A percentile compares a stretch with the other conserved stretches of the same genome.
These are phyloP conservation scores for Novumbra hubbsi DNA, from an alignment of 2,797 vertebrate genomes.

Conservation along the genomic window DNA sequence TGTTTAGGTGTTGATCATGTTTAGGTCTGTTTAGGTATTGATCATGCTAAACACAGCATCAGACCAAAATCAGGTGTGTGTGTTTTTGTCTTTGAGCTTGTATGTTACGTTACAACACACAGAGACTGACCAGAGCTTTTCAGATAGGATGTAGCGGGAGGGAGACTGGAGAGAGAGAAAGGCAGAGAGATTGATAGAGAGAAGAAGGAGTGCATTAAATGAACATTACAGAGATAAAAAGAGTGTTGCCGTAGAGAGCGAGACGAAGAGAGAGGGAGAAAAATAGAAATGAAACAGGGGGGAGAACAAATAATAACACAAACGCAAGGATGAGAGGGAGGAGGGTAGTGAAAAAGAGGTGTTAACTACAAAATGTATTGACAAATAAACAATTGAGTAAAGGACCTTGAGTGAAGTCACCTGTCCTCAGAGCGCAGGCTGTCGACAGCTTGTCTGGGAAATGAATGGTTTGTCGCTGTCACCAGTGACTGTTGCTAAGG, in stretches of 20 bases:
- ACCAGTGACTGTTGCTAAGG: constrained; percentile 84
- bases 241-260: neutral
- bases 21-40: no score
- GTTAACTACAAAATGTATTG: neutral
- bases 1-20: no score
- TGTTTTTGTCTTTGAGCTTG: neutral
- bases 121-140: no score
- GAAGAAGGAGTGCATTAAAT: no score
- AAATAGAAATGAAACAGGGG: constrained; percentile 21
- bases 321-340: neutral
- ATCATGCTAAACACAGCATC: neutral
- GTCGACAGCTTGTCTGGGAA: constrained; percentile 91
- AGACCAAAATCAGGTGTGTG: neutral
- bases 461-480: constrained; percentile 95
- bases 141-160: neutral
- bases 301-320: neutral
- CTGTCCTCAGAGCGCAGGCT: constrained; percentile 74
- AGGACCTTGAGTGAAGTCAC: constrained; percentile 86
- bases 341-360: neutral
- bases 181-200: no score
- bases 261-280: neutral
- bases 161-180: neutral
- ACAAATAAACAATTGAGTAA: constrained; percentile 70
- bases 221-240: neutral
- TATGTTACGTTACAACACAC: neutral